Conservation (phyloP, 2,113 vertebrate species). For the Orthonyx spaldingii region DNA sequence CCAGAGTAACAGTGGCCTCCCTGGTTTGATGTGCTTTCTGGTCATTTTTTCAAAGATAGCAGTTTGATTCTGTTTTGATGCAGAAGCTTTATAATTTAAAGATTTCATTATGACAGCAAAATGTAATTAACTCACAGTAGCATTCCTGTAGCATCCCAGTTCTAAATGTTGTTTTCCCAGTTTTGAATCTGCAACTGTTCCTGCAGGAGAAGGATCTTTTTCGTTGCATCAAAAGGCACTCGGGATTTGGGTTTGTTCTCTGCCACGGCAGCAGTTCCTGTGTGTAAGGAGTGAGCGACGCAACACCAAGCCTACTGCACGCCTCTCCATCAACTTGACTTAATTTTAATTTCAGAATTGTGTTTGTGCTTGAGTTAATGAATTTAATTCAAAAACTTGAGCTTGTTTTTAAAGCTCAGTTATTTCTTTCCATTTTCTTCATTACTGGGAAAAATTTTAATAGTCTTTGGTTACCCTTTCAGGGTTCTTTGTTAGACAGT, state of each 20-base stretch:
- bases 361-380: background rate
- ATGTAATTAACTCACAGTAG: background rate
- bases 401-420: background rate
- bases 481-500: background rate
- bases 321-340: fast-evolving
- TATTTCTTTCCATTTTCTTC: background rate
- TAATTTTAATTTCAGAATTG: background rate
- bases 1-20: too few species aligned
- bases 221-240: background rate
- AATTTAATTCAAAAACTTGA: background rate
- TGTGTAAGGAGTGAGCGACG: fast-evolving
- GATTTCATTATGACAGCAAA: background rate
- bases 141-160: background rate
- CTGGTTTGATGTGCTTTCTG: fast-evolving
- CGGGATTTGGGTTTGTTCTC: background rate
- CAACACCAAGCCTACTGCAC: fast-evolving
- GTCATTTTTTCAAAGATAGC: background rate
- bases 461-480: background rate
- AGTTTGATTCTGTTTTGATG: background rate
- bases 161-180: background rate
- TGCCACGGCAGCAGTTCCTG: background rate
- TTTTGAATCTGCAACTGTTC: background rate
- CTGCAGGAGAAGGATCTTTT: background rate
- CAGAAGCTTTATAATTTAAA: background rate
- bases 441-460: background rate